Conservation (phyloP, 2,888 invertebrate genomes). For the Dryocosmus kuriphilus region DNA sequence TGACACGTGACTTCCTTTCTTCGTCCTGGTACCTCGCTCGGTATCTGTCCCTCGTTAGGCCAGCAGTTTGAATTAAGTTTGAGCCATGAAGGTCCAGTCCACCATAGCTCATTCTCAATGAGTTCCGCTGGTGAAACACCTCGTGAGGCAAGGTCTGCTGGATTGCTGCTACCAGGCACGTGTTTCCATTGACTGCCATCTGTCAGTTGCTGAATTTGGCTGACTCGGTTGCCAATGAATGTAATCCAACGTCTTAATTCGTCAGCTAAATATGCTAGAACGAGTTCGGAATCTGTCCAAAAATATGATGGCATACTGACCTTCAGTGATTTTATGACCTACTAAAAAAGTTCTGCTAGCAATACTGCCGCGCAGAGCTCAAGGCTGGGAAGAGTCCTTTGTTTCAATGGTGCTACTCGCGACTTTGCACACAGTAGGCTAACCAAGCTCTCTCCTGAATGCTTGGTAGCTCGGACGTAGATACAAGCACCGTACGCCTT, state of each 20-base stretch:
- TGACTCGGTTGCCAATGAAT: constrained; percentile 43
- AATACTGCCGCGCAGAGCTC: constrained; percentile 40
- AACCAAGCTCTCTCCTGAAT: neutral
- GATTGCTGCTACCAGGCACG: constrained; percentile 36
- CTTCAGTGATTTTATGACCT: neutral
- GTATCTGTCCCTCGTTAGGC: neutral
- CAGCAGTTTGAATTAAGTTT: neutral
- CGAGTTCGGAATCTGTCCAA: neutral
- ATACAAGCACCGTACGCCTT: constrained; percentile 42
- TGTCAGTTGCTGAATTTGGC: too few species aligned
- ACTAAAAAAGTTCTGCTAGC: constrained; percentile 26
- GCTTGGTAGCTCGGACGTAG: constrained; percentile 17
- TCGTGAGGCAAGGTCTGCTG: constrained; percentile 35
- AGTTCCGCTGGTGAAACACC: neutral
- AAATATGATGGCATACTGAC: neutral
- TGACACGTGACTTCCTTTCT: neutral
- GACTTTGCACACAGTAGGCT: constrained; percentile 43
- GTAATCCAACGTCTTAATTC: constrained; percentile 41
- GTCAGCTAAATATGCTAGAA: constrained; percentile 51
- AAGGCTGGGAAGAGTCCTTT: constrained; percentile 24
- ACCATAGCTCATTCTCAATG: constrained; percentile 7
- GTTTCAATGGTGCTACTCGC: constrained; percentile 35
- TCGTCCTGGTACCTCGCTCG: neutral
- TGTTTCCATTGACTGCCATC: too few species aligned
- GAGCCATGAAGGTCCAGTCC: constrained; percentile 6